Percentiles rank a stretch among this genome's conserved stretches.
phyloP scores from a whole-genome alignment of 1,140 invertebrate species.

The Venturia canescens region DNA sequence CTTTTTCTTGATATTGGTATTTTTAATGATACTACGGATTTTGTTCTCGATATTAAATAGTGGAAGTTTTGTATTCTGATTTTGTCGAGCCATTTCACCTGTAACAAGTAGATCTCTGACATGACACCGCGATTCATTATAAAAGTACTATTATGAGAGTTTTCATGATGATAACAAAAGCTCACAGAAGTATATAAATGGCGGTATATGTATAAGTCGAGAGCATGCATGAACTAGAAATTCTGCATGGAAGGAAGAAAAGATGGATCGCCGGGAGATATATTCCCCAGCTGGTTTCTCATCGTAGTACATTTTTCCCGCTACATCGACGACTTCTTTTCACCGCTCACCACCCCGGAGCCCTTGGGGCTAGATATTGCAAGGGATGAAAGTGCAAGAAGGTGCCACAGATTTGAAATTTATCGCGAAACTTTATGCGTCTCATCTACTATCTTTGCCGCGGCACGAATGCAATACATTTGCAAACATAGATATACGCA shows the following conservation, averaged over 20 bases:
- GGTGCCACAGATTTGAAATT: slow-evolving; percentile 49
- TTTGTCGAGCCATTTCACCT: background rate
- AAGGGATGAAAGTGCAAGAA: slow-evolving; percentile 38
- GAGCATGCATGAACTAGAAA: background rate
- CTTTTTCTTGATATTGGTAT: too few species aligned
- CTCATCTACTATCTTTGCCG: slow-evolving; percentile 19
- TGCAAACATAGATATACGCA: background rate
- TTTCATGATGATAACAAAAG: background rate
- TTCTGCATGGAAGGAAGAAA: slow-evolving; percentile 13
- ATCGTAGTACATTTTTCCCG: slow-evolving; percentile 23
- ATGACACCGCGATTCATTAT: background rate
- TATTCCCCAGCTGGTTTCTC: background rate
- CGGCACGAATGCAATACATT: slow-evolving; percentile 13
- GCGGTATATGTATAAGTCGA: background rate
- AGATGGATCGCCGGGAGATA: slow-evolving; percentile 12
- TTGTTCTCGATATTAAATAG: too few species aligned
- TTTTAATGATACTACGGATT: too few species aligned
- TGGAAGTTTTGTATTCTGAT: background rate
- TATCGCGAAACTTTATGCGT: slow-evolving; percentile 50
- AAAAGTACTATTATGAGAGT: background rate
- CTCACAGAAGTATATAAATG: too few species aligned
- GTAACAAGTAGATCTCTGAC: background rate
- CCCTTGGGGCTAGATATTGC: slow-evolving; percentile 43
- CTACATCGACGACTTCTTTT: slow-evolving; percentile 40
- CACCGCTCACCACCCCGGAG: background rate